phyloP scores from a whole-genome alignment of 2,888 invertebrate genomes.

The Xestia c-nigrum region DNA sequence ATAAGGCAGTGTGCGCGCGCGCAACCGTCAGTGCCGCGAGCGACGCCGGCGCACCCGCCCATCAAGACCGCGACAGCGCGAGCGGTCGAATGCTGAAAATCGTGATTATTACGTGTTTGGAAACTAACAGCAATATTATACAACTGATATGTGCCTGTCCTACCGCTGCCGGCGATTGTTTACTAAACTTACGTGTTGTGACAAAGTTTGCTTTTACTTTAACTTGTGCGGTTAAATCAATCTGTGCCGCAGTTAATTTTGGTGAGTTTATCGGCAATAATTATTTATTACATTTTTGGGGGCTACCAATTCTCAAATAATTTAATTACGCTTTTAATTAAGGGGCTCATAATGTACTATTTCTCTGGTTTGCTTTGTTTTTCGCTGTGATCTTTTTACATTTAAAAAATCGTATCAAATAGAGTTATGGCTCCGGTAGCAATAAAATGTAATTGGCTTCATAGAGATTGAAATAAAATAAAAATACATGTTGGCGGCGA shows the following conservation, averaged over 20 bases:
- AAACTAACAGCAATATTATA: conserved; percentile 79
- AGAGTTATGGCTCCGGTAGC: conserved; percentile 1
- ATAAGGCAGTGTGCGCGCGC: conserved; percentile 82
- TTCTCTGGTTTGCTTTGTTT: neutral
- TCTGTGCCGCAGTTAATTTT: conserved; percentile 49
- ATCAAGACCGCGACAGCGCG: conserved; percentile 50
- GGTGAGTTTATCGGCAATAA: conserved; percentile 52
- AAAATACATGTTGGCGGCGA: conserved; percentile 25
- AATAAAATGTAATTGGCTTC: conserved; percentile 22
- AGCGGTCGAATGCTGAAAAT: conserved; percentile 58
- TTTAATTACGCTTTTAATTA: neutral
- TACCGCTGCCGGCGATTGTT: conserved; percentile 77
- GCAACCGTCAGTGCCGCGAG: conserved; percentile 80
- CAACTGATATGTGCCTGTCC: conserved; percentile 80
- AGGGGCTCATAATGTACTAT: neutral
- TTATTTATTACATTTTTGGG: neutral
- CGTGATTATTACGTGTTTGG: conserved; percentile 69
- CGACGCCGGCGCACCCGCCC: conserved; percentile 80
- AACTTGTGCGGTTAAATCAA: conserved; percentile 74
- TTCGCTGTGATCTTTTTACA: neutral
- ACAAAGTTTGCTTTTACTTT: conserved; percentile 76
- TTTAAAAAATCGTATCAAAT: neutral
- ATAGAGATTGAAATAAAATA: conserved; percentile 26
- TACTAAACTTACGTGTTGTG: conserved; percentile 83
- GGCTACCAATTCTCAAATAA: neutral